Evolutionary conservation across 2,888 invertebrate genomes (phyloP), one percentile per base, ranked within the genome.

Genomic region (Dilophus febrilis): DNA sequence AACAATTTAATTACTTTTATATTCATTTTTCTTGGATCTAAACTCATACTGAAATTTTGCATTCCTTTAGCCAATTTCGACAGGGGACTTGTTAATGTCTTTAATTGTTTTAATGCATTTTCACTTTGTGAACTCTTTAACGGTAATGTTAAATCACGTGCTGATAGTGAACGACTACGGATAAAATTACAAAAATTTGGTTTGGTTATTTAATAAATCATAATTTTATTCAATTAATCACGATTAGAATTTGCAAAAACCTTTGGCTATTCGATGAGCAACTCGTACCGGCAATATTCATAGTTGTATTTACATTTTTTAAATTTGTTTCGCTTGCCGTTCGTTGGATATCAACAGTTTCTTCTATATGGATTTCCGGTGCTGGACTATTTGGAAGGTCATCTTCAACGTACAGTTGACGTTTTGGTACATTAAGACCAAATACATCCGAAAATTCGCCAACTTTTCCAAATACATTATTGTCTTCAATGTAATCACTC

Each of bases 51-150:
- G 38, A 88, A 67, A 52, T 71, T 81, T 58, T 87, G 87, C 51
- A 88, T 78, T 1, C 87, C 87, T 57, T 84, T 85, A 1, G 88
- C 88, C 36, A 90, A 62, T 56, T 86, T 87, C 1, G 84, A 79
- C 19, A 90, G 68, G 0, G 85, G 84, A 55, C 79, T 83, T 0
- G 75, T 68, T 4, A 77, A 67, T 47, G 67, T 73, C 53, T 70
- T 76, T 11, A 78, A 59, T 44, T 77, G 74, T 46, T 71, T 76
- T 27, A 88, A 57, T 34, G 84, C 81, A 4, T 78, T 82, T 53
- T 86, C 85, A 51, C 82, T 82, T 51, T 83, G 82, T 2, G 82
- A 81, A 44, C 78, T 73, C 1, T 75, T 74, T 46, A 87, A 77
- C 48, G 76, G 79, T 50, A 79, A 52, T 19, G 71, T 68, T 16